Percentiles rank a stretch among this genome's conserved stretches.
Conservation (phyloP, 2,113 vertebrate species). For the Cygnus buccinator region DNA sequence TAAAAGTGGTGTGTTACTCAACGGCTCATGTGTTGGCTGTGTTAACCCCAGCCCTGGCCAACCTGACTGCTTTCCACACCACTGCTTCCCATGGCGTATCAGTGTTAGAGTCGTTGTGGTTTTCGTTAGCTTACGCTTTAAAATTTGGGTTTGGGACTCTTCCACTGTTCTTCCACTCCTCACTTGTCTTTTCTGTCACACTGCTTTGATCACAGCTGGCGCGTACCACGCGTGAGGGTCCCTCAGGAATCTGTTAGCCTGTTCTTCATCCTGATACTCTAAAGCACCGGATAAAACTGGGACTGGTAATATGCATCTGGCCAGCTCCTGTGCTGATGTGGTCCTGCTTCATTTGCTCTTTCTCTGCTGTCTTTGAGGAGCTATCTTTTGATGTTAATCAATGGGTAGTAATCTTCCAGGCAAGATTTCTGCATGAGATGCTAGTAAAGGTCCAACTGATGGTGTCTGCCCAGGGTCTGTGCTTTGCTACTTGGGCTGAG, state of each 20-base stretch:
- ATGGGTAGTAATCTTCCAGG: background rate
- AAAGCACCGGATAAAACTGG: background rate
- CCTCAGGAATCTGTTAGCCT: background rate
- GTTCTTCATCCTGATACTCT: background rate
- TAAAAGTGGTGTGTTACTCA: background rate
- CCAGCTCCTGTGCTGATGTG: background rate
- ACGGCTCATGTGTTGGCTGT: background rate
- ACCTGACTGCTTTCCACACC: background rate
- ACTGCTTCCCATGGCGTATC: background rate
- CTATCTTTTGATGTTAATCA: background rate
- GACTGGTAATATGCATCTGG: background rate
- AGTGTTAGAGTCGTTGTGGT: background rate
- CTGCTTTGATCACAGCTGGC: background rate
- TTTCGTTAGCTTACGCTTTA: background rate
- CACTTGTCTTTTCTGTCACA: rapidly evolving
- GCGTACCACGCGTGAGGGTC: background rate
- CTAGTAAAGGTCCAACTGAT: background rate
- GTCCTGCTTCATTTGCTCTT: background rate
- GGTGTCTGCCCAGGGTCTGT: background rate
- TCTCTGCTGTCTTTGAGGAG: background rate
- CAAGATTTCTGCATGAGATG: background rate
- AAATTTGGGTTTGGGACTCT: background rate
- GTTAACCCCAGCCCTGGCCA: background rate
- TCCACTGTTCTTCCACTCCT: background rate
- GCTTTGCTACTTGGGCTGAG: background rate